A percentile compares a stretch with the other conserved stretches of the same genome.
These are phyloP conservation scores for Phyllostomus discolor DNA, from an alignment of 2,113 vertebrate species.

Conservation along the genomic window DNA sequence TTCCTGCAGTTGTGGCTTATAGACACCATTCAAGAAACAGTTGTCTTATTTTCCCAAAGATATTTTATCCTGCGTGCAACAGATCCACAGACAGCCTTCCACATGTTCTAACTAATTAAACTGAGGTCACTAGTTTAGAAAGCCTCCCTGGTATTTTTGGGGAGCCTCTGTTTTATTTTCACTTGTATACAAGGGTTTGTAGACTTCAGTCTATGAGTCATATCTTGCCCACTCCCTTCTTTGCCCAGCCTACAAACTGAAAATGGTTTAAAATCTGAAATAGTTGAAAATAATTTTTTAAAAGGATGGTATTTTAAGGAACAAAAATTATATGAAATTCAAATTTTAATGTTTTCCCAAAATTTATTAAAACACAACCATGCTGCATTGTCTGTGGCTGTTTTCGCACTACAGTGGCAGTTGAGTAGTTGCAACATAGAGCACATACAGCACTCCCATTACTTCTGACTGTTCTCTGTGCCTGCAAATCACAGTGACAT, in stretches of 20 bases:
- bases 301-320: not conserved
- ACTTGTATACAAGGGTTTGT: not conserved
- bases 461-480: not conserved
- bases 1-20: not conserved
- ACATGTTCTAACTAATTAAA: not conserved
- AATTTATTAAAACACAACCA: not conserved
- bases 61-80: not conserved
- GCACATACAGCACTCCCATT: not conserved
- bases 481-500: not conserved
- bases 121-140: not conserved
- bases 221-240: not conserved
- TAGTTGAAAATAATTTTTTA: not conserved
- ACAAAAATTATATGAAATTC: slow-evolving; percentile 19
- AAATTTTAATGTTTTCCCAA: not conserved
- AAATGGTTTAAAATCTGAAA: not conserved
- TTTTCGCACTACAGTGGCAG: not conserved
- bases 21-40: not conserved
- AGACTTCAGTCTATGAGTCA: not conserved
- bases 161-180: not conserved
- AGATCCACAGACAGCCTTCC: not conserved
- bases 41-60: not conserved
- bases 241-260: not conserved
- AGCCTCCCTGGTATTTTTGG: not conserved
- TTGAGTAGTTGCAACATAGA: not conserved
- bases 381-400: not conserved